Percentiles rank a stretch among this genome's conserved stretches.
These are phyloP conservation scores for Crypturellus tataupa DNA, from an alignment of 2,797 vertebrate species.

Conservation along the genomic window DNA sequence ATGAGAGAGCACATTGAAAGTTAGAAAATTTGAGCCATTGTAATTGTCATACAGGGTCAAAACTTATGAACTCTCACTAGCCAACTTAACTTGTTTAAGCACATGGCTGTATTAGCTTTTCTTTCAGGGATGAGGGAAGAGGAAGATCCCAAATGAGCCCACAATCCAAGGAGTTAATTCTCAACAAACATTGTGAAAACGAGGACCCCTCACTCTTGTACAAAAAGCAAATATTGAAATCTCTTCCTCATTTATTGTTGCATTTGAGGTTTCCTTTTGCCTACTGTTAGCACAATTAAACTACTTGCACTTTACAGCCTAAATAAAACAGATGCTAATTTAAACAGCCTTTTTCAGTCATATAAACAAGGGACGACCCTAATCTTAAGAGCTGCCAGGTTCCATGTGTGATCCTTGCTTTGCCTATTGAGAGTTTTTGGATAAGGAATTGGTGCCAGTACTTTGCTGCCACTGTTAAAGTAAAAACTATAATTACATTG, in stretches of 20 bases:
- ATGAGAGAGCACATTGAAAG: neutral
- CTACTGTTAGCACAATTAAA: slow-evolving; percentile 14
- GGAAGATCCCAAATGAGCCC: neutral
- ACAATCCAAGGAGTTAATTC: neutral
- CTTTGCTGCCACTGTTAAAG: slow-evolving; percentile 74
- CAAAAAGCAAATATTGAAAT: neutral
- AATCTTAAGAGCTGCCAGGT: slow-evolving; percentile 24
- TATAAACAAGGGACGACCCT: neutral
- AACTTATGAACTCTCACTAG: neutral
- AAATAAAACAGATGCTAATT: slow-evolving; percentile 18
- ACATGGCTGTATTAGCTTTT: neutral
- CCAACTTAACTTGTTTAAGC: neutral
- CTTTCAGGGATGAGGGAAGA: neutral
- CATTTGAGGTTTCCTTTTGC: slow-evolving; percentile 32
- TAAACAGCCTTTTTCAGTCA: neutral
- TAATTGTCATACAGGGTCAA: neutral
- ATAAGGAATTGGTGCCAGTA: slow-evolving; percentile 62
- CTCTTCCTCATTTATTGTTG: neutral
- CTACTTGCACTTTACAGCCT: neutral
- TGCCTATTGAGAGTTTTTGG: slow-evolving; percentile 56
- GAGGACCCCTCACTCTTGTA: neutral
- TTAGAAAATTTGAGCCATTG: neutral
- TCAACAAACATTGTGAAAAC: neutral
- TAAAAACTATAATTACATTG: slow-evolving; percentile 84
- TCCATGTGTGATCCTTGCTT: slow-evolving; percentile 60